Evolutionary conservation across 2,888 invertebrate species (phyloP), one percentile per base, ranked within the genome.

Genomic region (Nomada ferruginata): DNA sequence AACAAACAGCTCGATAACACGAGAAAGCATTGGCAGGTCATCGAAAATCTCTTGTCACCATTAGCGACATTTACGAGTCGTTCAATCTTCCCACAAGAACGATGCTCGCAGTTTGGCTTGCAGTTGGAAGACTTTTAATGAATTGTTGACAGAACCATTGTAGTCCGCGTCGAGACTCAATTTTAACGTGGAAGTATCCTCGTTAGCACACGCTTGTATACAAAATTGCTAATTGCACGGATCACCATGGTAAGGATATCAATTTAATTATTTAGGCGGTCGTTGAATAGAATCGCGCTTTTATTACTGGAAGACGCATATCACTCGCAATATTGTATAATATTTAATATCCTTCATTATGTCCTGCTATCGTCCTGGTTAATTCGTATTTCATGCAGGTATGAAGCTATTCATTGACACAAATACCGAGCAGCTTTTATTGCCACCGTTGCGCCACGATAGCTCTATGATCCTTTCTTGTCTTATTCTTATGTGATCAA

Each of bases 371-470:
- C 18, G 20, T 26, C 23, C 23, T 42, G 42, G 52, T 57, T 69
- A 44, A 69, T 44, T 69, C 20, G 57, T 57, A 47, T 44, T 59
- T 57, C n/a, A 57, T 5, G 44, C 69, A 69, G 69, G 29, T 57
- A 69, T 69, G 57, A 57, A 47, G 69, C 69, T 42, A 44, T 69
- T 69, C 57, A 69, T 69, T 69, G 69, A 69, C 69, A 57, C 57
- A 57, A 44, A 69, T 69, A 47, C 69, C 69, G 57, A 44, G 29
- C 26, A 1, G 69, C 42, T 55, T 69, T 69, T 57, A 44, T 44
- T 57, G 44, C 57, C 69, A 44, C n/a, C 10, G 69, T 69, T 69
- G 23, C 57, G 69, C 42, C 57, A 57, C 20, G 57, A 20, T 9
- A 26, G 18, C 57, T n/a, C 26, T 26, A 57, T 44, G 44, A 57